These are phyloP conservation scores for Pseudochaenichthys georgianus DNA, from an alignment of 2,797 vertebrate species.

Conservation along the genomic window DNA sequence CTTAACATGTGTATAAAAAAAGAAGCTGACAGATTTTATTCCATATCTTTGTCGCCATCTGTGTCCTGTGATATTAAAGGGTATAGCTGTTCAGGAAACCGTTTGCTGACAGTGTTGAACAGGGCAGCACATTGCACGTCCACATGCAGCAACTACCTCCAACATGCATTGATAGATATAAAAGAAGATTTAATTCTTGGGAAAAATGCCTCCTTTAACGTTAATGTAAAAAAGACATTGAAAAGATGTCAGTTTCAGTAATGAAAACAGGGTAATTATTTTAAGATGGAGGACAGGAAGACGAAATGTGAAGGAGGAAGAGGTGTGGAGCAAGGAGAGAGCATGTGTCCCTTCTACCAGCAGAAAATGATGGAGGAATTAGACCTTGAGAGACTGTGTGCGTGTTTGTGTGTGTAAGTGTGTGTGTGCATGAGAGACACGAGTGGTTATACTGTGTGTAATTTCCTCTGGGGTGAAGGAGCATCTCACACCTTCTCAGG, in stretches of 20 bases:
- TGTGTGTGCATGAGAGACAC: constrained; percentile 4
- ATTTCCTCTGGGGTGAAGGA: constrained; percentile 71
- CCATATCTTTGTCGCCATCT: constrained; percentile 32
- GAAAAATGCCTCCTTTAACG: background rate
- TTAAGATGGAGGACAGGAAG: constrained; percentile 20
- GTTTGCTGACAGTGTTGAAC: constrained; percentile 26
- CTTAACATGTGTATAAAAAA: constrained; percentile 28
- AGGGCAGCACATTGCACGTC: background rate
- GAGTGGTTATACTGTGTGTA: constrained; percentile 56
- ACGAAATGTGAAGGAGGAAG: constrained; percentile 7
- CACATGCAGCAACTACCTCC: background rate
- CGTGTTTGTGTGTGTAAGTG: background rate
- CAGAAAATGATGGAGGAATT: background rate
- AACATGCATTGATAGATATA: constrained; percentile 4
- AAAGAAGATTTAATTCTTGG: constrained; percentile 11
- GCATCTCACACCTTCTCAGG: constrained; percentile 64
- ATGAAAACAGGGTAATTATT: constrained; percentile 36
- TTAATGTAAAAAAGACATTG: constrained; percentile 10
- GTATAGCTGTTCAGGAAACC: background rate
- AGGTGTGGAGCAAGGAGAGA: constrained; percentile 10
- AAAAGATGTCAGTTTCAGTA: constrained; percentile 17
- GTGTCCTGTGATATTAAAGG: constrained; percentile 20
- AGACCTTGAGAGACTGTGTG: background rate
- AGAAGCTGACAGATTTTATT: constrained; percentile 29
- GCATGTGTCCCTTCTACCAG: constrained; percentile 6